Evolutionary conservation across 2,888 invertebrate species (phyloP), one percentile per base, ranked within the genome.

Genomic region (Dioctria linearis): DNA sequence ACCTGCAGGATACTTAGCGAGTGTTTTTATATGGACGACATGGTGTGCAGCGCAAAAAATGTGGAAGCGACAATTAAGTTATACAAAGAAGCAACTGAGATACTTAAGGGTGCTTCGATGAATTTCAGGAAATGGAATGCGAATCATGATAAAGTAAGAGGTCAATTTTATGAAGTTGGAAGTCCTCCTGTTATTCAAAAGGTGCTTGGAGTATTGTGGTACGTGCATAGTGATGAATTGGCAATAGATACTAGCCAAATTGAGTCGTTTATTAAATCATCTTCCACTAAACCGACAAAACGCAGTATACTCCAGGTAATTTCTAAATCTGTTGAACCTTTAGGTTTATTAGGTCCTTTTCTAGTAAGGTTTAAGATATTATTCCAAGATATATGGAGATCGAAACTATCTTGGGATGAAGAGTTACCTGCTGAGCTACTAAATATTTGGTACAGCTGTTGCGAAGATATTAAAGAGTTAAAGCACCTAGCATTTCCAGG

Each of bases 81-180:
- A 57, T 65, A 65, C 71, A 8, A 25, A 3, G 49, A 80, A n/a
- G 66, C 76, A 6, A 69, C 11, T 9, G 39, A 8, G 3, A 71
- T 80, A 5, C 61, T 80, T n/a, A 39, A 59, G 49, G 71, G 46
- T 9, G 78, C 80, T 3, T 80, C 79, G 2, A 81, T 79, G 75
- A 79, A 43, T 6, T 42, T 79, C 9, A 65, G 59, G 49, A 79
- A 81, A 54, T 79, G 81, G 79, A 81, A 80, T 37, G 51, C 61
- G 0, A 80, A 71, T 6, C 57, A 39, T 61, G 5, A 6, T 6
- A 3, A 51, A 11, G 67, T 78, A 4, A 43, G 61, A 42, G n/a
- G 46, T 11, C 13, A 69, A 61, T 61, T 80, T 59, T n/a, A 3
- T 2, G 39, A 43, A 37, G 61, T 39, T 6, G 49, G n/a, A 42